Evolutionary conservation across 2,888 invertebrate species (phyloP).

Genomic region (Sthenelais limicola): DNA sequence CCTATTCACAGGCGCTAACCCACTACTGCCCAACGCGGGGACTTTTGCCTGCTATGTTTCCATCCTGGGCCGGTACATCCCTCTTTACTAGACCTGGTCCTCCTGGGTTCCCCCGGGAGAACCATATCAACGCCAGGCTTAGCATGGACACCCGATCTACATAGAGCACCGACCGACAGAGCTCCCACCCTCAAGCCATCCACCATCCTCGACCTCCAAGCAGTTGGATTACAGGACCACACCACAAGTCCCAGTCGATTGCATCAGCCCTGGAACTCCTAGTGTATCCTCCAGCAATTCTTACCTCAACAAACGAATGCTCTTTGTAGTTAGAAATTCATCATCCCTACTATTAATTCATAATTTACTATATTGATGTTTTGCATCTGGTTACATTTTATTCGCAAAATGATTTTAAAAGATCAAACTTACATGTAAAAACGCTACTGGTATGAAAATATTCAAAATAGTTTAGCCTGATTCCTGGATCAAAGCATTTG

Average conservation of each 20-base stretch:
- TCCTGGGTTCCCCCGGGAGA: conserved; percentile 86
- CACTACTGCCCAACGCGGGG: conserved; percentile 98
- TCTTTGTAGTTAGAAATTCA: no score
- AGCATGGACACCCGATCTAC: conserved; percentile 92
- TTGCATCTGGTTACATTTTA: no score
- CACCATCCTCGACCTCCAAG: conserved; percentile 92
- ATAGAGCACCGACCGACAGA: conserved; percentile 79
- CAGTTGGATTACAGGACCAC: conserved; percentile 98
- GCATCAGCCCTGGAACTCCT: conserved; percentile 22
- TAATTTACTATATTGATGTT: no score
- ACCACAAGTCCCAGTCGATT: conserved; percentile 90
- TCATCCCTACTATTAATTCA: no score
- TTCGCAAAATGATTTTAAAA: no score
- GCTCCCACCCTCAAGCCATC: conserved; percentile 93
- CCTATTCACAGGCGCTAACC: conserved; percentile 98
- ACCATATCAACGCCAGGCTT: conserved; percentile 98
- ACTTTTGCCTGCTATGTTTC: conserved; percentile 99
- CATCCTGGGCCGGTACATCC: conserved; percentile 98
- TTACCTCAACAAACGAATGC: no score
- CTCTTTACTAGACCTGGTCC: conserved; percentile 95
- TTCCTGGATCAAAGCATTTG: no score
- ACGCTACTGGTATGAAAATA: no score
- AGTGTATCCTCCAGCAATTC: background rate
- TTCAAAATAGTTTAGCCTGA: no score
- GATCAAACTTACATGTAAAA: no score